These are phyloP conservation scores for Nycteola revayana DNA, from an alignment of 2,888 invertebrate species.

Conservation along the genomic window DNA sequence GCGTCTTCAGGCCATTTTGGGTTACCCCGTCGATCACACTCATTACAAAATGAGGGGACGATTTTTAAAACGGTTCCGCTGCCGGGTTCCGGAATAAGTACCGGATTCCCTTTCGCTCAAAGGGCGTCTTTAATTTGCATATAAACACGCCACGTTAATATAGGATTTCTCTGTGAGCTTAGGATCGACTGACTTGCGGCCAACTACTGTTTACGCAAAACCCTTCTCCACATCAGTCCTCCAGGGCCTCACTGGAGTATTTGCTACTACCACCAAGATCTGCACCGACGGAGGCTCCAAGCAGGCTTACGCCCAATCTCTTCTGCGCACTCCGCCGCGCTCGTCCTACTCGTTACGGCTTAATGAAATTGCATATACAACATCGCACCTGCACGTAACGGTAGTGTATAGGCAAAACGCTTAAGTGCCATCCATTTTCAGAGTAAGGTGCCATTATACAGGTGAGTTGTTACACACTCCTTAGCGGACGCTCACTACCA, in stretches of 20 bases:
- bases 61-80: too few relatives aligned
- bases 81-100: too few relatives aligned
- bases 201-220: too few relatives aligned
- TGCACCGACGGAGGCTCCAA: constrained; percentile 78
- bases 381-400: constrained; percentile 58
- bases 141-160: constrained; percentile 58
- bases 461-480: constrained; percentile 81
- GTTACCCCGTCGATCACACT: constrained; percentile 54
- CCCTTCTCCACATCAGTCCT: too few relatives aligned
- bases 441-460: constrained; percentile 61
- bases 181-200: constrained; percentile 83
- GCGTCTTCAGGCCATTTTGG: too few relatives aligned
- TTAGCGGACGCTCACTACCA: constrained; percentile 26
- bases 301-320: constrained; percentile 77
- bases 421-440: too few relatives aligned
- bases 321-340: constrained; percentile 79
- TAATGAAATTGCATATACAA: constrained; percentile 48
- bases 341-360: constrained; percentile 83
- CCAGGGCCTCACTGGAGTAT: too few relatives aligned
- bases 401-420: too few relatives aligned
- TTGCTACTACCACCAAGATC: too few relatives aligned
- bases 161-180: constrained; percentile 79
- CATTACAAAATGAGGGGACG: constrained; percentile 51
- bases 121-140: constrained; percentile 34
- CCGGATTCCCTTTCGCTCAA: too few relatives aligned